phyloP scores from a whole-genome alignment of 2,113 vertebrate species.

The Lepus americanus region DNA sequence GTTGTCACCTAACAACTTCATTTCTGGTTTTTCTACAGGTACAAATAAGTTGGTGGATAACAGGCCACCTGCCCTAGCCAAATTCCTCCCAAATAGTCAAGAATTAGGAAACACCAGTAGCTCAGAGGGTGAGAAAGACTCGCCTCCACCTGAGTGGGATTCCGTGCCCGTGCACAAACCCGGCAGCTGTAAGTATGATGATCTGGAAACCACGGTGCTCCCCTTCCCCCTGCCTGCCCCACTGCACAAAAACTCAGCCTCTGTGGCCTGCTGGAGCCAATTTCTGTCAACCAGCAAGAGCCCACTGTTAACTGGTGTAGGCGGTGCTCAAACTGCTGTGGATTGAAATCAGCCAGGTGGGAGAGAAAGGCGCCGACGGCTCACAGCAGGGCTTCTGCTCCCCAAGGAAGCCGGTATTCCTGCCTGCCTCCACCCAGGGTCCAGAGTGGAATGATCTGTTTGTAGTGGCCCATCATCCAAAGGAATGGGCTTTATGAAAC shows the following conservation, averaged over 20 bases:
- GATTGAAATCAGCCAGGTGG: accelerated
- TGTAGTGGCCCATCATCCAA: background rate
- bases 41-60: constrained; percentile 91
- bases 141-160: constrained; percentile 96
- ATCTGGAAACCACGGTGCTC: background rate
- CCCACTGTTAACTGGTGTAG: background rate
- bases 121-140: constrained; percentile 98
- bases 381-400: background rate
- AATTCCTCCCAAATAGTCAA: constrained; percentile 91
- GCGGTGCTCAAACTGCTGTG: accelerated
- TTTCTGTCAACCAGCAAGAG: background rate
- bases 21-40: constrained; percentile 83
- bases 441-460: background rate
- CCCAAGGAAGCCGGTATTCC: background rate
- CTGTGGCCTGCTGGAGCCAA: background rate
- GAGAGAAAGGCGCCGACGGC: background rate
- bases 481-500: background rate
- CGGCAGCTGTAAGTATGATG: constrained; percentile 91
- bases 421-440: background rate
- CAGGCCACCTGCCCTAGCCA: constrained; percentile 91
- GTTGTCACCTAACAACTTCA: background rate
- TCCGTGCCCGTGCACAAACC: constrained; percentile 92
- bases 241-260: background rate
- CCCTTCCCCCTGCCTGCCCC: background rate
- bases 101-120: constrained; percentile 96